Evolutionary conservation across 1,140 invertebrate genomes (phyloP).

Genomic region (Nylanderia fulva): DNA sequence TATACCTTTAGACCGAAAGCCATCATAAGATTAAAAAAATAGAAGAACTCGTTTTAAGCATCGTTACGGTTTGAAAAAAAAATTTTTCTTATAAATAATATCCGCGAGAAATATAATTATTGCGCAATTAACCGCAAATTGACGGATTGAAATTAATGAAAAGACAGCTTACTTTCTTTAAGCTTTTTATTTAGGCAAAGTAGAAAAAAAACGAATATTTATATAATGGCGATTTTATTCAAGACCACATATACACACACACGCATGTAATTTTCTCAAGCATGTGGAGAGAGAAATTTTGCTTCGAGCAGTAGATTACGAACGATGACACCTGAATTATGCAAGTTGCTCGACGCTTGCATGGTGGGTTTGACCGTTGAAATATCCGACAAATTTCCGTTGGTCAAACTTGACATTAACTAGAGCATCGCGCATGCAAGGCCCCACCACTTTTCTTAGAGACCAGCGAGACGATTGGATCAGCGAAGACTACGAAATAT

Average conservation of each 20-base stretch:
- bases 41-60: background rate
- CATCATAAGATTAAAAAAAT: background rate
- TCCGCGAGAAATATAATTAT: background rate
- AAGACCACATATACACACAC: too few relatives aligned
- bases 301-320: background rate
- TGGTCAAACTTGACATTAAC: constrained; percentile 58
- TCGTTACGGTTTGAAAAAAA: background rate
- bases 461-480: constrained; percentile 18
- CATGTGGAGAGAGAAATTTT: background rate
- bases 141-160: background rate
- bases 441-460: constrained; percentile 41
- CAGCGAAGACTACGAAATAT: constrained; percentile 15
- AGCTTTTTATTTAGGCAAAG: background rate
- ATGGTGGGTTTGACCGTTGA: constrained; percentile 56
- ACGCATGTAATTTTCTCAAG: too few relatives aligned
- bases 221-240: background rate
- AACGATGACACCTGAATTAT: constrained; percentile 20
- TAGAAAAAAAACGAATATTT: background rate
- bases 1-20: background rate
- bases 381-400: constrained; percentile 26
- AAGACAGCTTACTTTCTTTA: background rate
- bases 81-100: background rate
- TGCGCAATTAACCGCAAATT: background rate
- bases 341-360: background rate
- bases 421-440: constrained; percentile 41